These are phyloP conservation scores for Hermodice carunculata DNA, from an alignment of 2,888 invertebrate species.

Conservation along the genomic window DNA sequence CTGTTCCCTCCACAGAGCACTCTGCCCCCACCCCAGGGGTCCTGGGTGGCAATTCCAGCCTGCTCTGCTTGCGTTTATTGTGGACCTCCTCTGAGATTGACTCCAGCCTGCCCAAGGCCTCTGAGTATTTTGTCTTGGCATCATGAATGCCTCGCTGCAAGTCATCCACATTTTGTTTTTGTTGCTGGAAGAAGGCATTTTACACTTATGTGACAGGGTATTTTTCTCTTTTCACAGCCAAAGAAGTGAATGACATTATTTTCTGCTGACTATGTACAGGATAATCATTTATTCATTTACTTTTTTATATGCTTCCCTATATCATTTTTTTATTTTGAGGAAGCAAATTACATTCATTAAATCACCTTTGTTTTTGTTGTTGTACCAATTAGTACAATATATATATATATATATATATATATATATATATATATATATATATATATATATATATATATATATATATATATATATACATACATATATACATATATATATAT, in stretches of 20 bases:
- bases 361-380: too few relatives aligned
- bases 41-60: constrained; percentile 70
- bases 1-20: too few relatives aligned
- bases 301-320: background rate
- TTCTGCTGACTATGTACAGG: background rate
- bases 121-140: constrained; percentile 86
- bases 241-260: too few relatives aligned
- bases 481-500: too few relatives aligned
- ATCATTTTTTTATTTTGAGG: background rate
- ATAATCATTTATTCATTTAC: background rate
- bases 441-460: too few relatives aligned
- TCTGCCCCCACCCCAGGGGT: constrained; percentile 86
- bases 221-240: too few relatives aligned
- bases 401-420: too few relatives aligned
- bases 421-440: too few relatives aligned
- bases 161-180: constrained; percentile 86
- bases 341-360: too few relatives aligned
- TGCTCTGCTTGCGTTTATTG: constrained; percentile 43
- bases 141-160: constrained; percentile 84
- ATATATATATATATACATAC: too few relatives aligned
- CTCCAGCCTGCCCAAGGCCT: constrained; percentile 86
- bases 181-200: constrained; percentile 68
- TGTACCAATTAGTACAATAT: too few relatives aligned
- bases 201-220: too few relatives aligned
- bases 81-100: constrained; percentile 89